phyloP scores from a whole-genome alignment of 2,797 vertebrate genomes.

The Xenentodon cancila region DNA sequence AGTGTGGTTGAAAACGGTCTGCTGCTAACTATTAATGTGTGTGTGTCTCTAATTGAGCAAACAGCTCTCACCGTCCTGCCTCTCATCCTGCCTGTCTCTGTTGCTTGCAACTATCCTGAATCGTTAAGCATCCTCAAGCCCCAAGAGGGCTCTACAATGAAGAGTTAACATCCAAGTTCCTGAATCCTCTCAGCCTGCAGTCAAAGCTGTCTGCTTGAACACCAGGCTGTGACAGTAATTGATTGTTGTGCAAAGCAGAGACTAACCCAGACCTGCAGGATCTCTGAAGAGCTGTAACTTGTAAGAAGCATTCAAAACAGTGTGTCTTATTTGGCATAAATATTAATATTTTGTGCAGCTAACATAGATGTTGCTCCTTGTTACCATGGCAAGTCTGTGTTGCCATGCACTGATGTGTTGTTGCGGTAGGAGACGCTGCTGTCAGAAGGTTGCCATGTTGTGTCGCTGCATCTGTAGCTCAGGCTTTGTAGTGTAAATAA shows the following conservation, averaged over 20 bases:
- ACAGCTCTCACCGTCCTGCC: constrained; percentile 7
- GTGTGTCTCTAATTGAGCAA: constrained; percentile 15
- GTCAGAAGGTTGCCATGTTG: constrained; percentile 66
- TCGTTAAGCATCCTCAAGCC: constrained; percentile 21
- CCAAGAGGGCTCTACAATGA: constrained; percentile 24
- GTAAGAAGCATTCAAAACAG: constrained; percentile 26
- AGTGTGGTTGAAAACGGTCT: constrained; percentile 8
- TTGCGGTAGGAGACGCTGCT: constrained; percentile 62
- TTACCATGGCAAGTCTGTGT: constrained; percentile 67
- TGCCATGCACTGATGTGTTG: constrained; percentile 64
- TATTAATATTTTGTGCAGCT: constrained; percentile 44
- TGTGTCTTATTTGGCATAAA: constrained; percentile 45
- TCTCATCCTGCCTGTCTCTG: constrained; percentile 14
- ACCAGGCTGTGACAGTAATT: constrained; percentile 56
- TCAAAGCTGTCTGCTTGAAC: constrained; percentile 23
- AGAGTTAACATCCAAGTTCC: constrained; percentile 32
- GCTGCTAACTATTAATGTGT: constrained; percentile 11
- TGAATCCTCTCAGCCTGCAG: constrained; percentile 15
- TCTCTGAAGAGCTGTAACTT: constrained; percentile 17
- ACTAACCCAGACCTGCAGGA: constrained; percentile 16
- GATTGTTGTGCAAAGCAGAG: constrained; percentile 48
- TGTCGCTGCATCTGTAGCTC: constrained; percentile 48
- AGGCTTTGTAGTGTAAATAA: constrained; percentile 77
- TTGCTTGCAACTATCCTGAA: constrained; percentile 23
- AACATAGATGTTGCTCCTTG: constrained; percentile 57